Percentiles rank a stretch among this genome's conserved stretches.
Conservation (phyloP, 2,113 vertebrate species). For the Pogona vitticeps region DNA sequence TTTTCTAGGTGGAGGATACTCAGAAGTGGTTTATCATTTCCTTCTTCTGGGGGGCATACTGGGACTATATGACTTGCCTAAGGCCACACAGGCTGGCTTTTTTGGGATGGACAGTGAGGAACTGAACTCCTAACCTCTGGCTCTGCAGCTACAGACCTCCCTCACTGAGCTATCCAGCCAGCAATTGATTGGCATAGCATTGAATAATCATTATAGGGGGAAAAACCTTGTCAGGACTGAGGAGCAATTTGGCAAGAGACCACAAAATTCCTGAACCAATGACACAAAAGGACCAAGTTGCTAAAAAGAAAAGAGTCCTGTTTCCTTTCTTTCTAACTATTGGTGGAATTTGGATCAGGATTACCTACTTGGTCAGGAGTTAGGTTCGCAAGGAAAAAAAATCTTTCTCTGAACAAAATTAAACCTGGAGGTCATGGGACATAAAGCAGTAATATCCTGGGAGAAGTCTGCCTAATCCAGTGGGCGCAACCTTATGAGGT, state of each 20-base stretch:
- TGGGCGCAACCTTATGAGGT: not conserved
- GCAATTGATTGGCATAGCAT: too few species aligned
- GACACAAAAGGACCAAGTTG: not conserved
- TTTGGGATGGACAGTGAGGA: too few species aligned
- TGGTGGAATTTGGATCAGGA: not conserved
- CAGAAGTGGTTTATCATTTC: too few species aligned
- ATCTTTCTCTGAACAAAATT: not conserved
- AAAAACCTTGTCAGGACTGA: not conserved
- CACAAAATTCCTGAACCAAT: not conserved
- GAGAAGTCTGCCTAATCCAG: not conserved
- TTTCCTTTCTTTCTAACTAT: not conserved
- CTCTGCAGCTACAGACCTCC: too few species aligned
- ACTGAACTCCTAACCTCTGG: too few species aligned
- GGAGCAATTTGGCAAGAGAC: not conserved
- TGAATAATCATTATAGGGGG: not conserved
- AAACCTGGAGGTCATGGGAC: not conserved
- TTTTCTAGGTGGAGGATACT: too few species aligned
- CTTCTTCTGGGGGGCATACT: too few species aligned
- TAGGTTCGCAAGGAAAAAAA: not conserved
- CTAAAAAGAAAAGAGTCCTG: not conserved
- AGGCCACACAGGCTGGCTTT: too few species aligned
- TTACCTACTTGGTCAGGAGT: not conserved
- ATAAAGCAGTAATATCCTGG: not conserved
- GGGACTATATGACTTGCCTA: too few species aligned
- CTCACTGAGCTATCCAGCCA: too few species aligned